Percentiles rank a stretch among this genome's conserved stretches.
These are phyloP conservation scores for Aplocera efformata DNA, from an alignment of 2,888 invertebrate genomes.

Conservation along the genomic window DNA sequence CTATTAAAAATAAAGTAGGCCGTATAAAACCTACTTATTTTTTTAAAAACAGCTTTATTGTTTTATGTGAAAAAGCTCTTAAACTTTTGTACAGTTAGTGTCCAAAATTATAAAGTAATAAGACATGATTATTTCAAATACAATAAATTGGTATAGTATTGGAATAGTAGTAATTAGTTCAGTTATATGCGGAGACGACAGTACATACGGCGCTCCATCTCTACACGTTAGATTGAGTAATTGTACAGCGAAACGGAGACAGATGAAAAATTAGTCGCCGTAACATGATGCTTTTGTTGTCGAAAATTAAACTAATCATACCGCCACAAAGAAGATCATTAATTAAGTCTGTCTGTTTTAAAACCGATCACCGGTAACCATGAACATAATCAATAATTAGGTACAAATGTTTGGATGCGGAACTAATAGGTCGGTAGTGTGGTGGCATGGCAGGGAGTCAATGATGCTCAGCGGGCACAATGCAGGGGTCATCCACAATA, in stretches of 20 bases:
- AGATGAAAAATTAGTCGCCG: conserved; percentile 48
- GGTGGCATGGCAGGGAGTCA: conserved; percentile 44
- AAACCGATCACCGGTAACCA: conserved; percentile 56
- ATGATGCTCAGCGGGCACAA: conserved; percentile 65
- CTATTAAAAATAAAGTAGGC: no score
- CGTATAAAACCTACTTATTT: no score
- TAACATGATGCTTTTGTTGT: conserved; percentile 48
- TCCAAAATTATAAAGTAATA: no score
- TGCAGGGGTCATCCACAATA: conserved; percentile 73
- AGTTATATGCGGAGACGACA: conserved; percentile 12
- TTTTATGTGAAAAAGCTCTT: no score
- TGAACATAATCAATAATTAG: conserved; percentile 78
- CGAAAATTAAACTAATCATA: conserved; percentile 55
- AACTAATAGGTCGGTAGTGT: conserved; percentile 62
- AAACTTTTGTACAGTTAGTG: no score
- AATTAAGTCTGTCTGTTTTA: conserved; percentile 60
- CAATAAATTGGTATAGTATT: no score
- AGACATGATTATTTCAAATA: no score
- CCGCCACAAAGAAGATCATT: conserved; percentile 51
- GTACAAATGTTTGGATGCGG: conserved; percentile 62
- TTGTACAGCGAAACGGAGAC: conserved; percentile 37
- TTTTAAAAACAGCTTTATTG: no score
- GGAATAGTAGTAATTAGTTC: conserved; percentile 3
- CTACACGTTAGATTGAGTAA: conserved; percentile 39
- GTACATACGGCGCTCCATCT: conserved; percentile 9